phyloP scores from a whole-genome alignment of 2,797 vertebrate species.

The Allobates femoralis region DNA sequence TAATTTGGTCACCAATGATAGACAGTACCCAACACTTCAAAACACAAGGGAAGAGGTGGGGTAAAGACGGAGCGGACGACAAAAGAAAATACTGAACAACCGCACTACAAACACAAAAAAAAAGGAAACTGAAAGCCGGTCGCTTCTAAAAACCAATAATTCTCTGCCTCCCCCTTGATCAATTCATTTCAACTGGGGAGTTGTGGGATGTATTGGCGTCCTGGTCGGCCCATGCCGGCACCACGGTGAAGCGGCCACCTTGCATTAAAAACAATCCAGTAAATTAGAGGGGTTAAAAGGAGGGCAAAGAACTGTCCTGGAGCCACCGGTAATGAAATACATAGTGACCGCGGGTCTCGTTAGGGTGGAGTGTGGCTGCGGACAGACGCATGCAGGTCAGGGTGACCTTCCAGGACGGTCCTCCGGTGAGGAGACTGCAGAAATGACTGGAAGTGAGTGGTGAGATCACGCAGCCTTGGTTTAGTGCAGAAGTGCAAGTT shows the following conservation, averaged over 20 bases:
- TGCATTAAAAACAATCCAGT: slow-evolving; percentile 14
- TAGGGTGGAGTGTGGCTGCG: background rate
- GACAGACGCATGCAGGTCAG: slow-evolving; percentile 30
- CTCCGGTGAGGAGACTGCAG: background rate
- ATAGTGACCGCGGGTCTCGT: background rate
- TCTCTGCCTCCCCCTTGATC: slow-evolving; percentile 28
- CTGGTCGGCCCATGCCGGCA: background rate
- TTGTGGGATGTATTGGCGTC: background rate
- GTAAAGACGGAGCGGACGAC: background rate
- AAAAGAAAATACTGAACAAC: slow-evolving; percentile 14
- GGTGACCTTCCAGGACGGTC: background rate
- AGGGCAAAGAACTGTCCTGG: background rate
- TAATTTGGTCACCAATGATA: background rate
- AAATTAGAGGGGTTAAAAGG: background rate
- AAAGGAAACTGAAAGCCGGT: background rate
- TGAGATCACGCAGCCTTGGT: background rate
- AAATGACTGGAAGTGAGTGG: slow-evolving; percentile 9
- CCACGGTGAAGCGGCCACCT: background rate
- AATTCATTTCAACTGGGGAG: slow-evolving; percentile 5
- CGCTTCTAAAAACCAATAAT: slow-evolving; percentile 27
- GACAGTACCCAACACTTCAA: slow-evolving; percentile 32
- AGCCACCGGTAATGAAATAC: background rate
- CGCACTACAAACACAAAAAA: slow-evolving; percentile 33
- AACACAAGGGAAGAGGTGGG: background rate
- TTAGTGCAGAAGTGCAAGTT: slow-evolving; percentile 12